Percentiles rank a stretch among this genome's conserved stretches.
phyloP scores from a whole-genome alignment of 2,113 vertebrate species.

The Halichoeres trimaculatus region DNA sequence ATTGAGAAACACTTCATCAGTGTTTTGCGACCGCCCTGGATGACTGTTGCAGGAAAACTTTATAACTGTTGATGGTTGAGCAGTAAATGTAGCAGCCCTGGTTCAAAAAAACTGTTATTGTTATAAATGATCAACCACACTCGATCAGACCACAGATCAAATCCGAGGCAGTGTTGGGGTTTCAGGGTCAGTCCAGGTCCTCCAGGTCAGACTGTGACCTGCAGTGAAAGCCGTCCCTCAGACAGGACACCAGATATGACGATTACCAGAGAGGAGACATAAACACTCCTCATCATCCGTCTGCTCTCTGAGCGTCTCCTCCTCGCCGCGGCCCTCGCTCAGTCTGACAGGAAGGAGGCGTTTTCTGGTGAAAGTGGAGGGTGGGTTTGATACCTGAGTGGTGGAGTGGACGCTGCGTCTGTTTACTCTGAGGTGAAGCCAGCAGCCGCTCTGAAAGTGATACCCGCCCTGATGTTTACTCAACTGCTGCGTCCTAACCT shows the following conservation, averaged over 20 bases:
- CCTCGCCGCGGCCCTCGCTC: background rate
- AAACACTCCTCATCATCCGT: conserved; percentile 28
- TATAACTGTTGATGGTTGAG: too few species aligned
- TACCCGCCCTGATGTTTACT: conserved; percentile 81
- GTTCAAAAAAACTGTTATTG: too few species aligned
- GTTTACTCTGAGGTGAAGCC: conserved; percentile 74
- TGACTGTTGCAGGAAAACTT: too few species aligned
- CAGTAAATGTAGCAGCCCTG: too few species aligned
- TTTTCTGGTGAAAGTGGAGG: background rate
- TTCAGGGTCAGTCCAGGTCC: background rate
- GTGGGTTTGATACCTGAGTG: conserved; percentile 68
- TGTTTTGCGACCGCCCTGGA: too few species aligned
- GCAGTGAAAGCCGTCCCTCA: conserved; percentile 35
- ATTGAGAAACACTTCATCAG: too few species aligned
- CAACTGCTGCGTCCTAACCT: conserved; percentile 84
- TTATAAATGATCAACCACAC: too few species aligned
- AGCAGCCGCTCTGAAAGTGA: conserved; percentile 78
- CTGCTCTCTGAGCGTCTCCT: conserved; percentile 7
- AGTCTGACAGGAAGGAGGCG: background rate
- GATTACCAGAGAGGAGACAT: conserved; percentile 32
- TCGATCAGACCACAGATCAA: background rate
- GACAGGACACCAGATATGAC: conserved; percentile 37
- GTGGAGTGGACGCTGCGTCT: conserved; percentile 48
- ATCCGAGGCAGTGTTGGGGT: background rate
- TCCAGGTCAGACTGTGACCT: conserved; percentile 25